Base-by-base conservation (phyloP, 2,113 vertebrate genomes). In the Neolamprologus toae region DNA sequence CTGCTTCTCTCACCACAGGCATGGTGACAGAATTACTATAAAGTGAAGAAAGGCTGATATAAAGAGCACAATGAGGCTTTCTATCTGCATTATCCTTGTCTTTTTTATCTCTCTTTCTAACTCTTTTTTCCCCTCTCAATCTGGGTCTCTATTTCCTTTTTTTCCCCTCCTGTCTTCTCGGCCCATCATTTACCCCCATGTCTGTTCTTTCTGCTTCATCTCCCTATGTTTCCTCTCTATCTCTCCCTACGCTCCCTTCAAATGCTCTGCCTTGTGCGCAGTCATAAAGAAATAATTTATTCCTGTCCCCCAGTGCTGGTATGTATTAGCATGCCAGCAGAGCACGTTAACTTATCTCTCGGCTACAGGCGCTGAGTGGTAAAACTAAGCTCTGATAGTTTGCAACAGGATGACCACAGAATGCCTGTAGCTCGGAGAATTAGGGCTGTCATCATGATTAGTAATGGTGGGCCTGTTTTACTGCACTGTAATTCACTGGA, bases 311-410 rank as follows among this genome's bases (percentile, higher is more conserved):
- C 54, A 89, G 85, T 73, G 87, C 88, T 86, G 92, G 88, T 93
- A 83, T 83, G 91, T 93, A 91, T 95, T 94, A 94, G 92, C 89
- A 90, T 93, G 89, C 92, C 88, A 91, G 91, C 81, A 84, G 91
- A 93, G 88, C 90, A 93, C 83, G 92, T 94, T 94, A 89, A 96
- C 94, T 96, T 96, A 95, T 96, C 96, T 96, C 88, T 8, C 28
- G 12, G 91, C 94, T 87, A 92, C 95, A 96, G 96, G 86, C 95
- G 3, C 84, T 7, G 85, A 92, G 87, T 89, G 89, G 90, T 94
- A 94, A 94, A 95, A 95, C 93, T 93, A 93, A 96, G 94, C 94
- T 93, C 88, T 93, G 93, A 95, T 94, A 89, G 90, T 94, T 92
- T 95, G 94, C 91, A 94, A 90, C 82, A 92, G 91, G 90, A 94